These are phyloP conservation scores for Odontocolon sp. DNA, from an alignment of 2,888 invertebrate species.

Conservation along the genomic window DNA sequence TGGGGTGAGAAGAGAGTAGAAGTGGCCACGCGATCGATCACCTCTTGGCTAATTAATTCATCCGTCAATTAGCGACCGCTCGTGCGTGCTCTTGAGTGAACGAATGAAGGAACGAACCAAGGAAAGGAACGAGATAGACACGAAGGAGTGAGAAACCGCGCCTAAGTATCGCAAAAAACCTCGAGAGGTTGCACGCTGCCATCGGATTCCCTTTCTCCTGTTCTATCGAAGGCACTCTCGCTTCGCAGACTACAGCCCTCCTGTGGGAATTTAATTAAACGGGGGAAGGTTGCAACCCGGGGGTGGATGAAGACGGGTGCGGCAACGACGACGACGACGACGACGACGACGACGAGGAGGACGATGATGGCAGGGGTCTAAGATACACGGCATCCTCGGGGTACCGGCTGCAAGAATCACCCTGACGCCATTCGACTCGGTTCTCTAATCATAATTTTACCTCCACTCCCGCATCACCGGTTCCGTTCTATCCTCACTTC, in stretches of 20 bases:
- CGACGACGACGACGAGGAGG: conserved; percentile 29
- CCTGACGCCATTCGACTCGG: conserved; percentile 67
- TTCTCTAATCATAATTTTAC: conserved; percentile 59
- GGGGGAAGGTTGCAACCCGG: conserved; percentile 58
- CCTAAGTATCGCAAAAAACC: conserved; percentile 7
- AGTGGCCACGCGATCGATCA: conserved; percentile 72
- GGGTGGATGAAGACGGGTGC: background rate
- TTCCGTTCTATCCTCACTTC: background rate
- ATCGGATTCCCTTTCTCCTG: background rate
- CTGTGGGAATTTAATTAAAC: conserved; percentile 79
- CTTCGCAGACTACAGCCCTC: background rate
- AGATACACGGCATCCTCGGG: conserved; percentile 66
- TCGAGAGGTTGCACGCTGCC: background rate
- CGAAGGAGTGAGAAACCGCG: background rate
- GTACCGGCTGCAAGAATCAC: conserved; percentile 71
- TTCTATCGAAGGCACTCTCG: background rate
- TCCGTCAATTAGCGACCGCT: conserved; percentile 76
- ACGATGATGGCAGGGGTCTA: conserved; percentile 50
- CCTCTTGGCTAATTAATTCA: conserved; percentile 76
- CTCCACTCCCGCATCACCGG: background rate
- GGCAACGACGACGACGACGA: conserved; percentile 39
- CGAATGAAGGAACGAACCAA: conserved; percentile 8
- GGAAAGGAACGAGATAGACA: conserved; percentile 14
- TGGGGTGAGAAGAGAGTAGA: conserved; percentile 31
- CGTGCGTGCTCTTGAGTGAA: conserved; percentile 49